Conservation (phyloP, 2,797 vertebrate genomes). For the Valencia hispanica region DNA sequence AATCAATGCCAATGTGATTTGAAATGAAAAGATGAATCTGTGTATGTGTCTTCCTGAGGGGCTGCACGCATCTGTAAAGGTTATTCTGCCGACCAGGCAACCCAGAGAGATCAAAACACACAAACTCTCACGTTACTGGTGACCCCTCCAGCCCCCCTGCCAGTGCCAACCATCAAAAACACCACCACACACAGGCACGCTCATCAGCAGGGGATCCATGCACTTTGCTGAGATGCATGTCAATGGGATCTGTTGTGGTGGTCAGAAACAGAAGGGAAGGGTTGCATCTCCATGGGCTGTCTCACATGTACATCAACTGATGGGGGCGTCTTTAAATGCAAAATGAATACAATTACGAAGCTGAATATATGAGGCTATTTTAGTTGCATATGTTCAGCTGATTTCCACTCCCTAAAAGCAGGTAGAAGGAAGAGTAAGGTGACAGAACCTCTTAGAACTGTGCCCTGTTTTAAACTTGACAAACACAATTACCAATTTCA, state of each 20-base stretch:
- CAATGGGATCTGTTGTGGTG: background rate
- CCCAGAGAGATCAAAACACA: constrained; percentile 54
- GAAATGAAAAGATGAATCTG: constrained; percentile 27
- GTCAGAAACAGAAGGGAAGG: constrained; percentile 4
- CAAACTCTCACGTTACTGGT: constrained; percentile 52
- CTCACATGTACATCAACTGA: constrained; percentile 13
- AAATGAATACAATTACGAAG: background rate
- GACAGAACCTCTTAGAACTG: background rate
- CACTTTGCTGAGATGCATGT: constrained; percentile 17
- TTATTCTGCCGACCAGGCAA: constrained; percentile 49
- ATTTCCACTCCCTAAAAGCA: background rate
- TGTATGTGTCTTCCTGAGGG: constrained; percentile 2
- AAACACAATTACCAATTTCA: background rate
- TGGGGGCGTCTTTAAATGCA: constrained; percentile 6
- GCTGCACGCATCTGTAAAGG: constrained; percentile 21
- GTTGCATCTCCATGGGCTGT: background rate
- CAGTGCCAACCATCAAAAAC: constrained; percentile 29
- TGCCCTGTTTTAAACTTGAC: background rate
- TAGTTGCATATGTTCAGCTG: background rate
- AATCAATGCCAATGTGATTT: constrained; percentile 34
- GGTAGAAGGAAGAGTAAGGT: background rate
- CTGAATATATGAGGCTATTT: background rate
- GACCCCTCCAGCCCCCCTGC: constrained; percentile 25
- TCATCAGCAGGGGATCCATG: constrained; percentile 14
- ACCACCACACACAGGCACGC: constrained; percentile 26